Conservation (phyloP, 1,140 invertebrate species). For the Pseudomyrmex dendroicus region DNA sequence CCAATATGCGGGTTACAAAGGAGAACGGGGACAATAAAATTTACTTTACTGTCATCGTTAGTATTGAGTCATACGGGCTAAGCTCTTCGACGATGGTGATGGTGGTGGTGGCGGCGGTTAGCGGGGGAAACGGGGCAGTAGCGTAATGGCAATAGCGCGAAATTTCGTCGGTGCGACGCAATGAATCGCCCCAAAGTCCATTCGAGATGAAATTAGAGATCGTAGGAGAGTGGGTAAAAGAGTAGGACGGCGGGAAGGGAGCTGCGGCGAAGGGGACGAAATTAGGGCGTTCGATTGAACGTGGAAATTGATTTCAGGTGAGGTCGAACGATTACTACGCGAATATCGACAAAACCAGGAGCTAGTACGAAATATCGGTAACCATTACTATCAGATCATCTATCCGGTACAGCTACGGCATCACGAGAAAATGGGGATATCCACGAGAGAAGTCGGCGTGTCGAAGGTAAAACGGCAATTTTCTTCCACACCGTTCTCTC, state of each 20-base stretch:
- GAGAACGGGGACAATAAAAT: constrained; percentile 30
- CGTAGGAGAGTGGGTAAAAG: constrained; percentile 13
- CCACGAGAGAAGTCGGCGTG: constrained; percentile 93
- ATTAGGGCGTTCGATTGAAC: constrained; percentile 67
- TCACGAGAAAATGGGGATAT: constrained; percentile 98
- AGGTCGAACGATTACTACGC: constrained; percentile 94
- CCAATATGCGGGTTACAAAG: constrained; percentile 15
- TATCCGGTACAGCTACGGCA: constrained; percentile 97
- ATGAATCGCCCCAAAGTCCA: constrained; percentile 53
- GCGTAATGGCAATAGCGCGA: constrained; percentile 48
- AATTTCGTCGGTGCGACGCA: constrained; percentile 30
- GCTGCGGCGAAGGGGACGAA: constrained; percentile 6
- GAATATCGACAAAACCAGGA: constrained; percentile 96
- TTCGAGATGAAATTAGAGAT: constrained; percentile 59
- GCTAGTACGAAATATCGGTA: constrained; percentile 94
- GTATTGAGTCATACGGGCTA: constrained; percentile 32
- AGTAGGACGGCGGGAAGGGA: not conserved
- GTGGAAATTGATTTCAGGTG: constrained; percentile 87
- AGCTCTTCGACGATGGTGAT: constrained; percentile 20
- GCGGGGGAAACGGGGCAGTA: not conserved
- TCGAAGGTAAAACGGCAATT: constrained; percentile 88
- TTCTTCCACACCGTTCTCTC: not conserved
- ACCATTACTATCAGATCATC: constrained; percentile 96
- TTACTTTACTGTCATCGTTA: constrained; percentile 31
- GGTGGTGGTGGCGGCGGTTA: too few species aligned